Base-by-base conservation (phyloP, 2,797 vertebrate species). In the Pygocentrus nattereri region DNA sequence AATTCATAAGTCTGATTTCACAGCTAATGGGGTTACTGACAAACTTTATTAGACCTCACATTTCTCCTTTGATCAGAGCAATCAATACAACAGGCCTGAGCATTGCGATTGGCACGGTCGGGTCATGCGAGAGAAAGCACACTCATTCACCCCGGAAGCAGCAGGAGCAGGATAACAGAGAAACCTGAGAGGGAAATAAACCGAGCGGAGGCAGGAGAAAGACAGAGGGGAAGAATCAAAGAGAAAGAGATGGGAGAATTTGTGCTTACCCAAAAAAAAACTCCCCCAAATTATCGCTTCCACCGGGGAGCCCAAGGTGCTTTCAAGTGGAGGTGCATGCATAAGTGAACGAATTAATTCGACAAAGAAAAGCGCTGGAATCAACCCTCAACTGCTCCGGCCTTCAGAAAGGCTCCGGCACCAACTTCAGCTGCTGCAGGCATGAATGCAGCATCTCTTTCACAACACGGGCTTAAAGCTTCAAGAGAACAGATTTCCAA, bases 261-360 rank as follows among this genome's bases (percentile, higher is more conserved):
- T 61, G 70, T 19, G 56, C 78, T 30, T 75, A 23, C 27, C 59
- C 27, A 21, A 12, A 74, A 79, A 79, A n/a, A 72, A 62, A 72
- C 47, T 75, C 62, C 41, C 76, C 64, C 58, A 74, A 82, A 61
- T 78, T 65, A 75, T 73, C 74, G 88, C 76, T 71, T 72, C 83
- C 88, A 72, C 86, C 76, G 87, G 90, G 90, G 91, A 92, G 82
- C 56, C 83, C 56, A 78, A 87, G 79, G 85, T 82, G 77, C 89
- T 94, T 94, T 94, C 86, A 92, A 92, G 90, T 91, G 85, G 84
- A 91, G 90, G 89, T 92, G 90, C 90, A 92, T 90, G 88, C 88
- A 92, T 92, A 92, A 92, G 91, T 77, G 93, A 89, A 88, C 70
- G 88, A 90, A 90, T 91, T 74, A 90, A 90, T 90, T 92, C 79